These are phyloP conservation scores for Cyprinodon tularosa DNA, from an alignment of 2,113 vertebrate genomes.

Conservation along the genomic window DNA sequence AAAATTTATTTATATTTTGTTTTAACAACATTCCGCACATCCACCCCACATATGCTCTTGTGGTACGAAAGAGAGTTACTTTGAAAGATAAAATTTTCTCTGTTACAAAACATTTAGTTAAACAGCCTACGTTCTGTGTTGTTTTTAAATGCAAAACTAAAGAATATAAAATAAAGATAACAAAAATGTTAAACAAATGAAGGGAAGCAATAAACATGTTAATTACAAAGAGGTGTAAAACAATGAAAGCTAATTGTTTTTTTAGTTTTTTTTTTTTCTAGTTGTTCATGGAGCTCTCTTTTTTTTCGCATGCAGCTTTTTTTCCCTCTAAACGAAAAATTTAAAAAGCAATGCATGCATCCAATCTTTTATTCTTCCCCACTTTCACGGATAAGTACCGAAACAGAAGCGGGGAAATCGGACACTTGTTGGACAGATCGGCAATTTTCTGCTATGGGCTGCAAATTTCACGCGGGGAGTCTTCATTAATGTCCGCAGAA, in stretches of 20 bases:
- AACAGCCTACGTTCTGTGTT: too few species aligned
- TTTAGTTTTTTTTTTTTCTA: too few species aligned
- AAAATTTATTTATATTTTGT: too few species aligned
- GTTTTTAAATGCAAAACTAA: background rate
- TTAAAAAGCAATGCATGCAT: background rate
- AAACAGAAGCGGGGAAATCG: slow-evolving; percentile 63
- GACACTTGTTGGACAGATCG: slow-evolving; percentile 54
- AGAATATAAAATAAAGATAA: too few species aligned
- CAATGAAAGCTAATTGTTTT: too few species aligned
- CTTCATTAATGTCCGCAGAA: background rate
- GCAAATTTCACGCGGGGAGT: slow-evolving; percentile 49
- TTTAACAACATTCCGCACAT: too few species aligned
- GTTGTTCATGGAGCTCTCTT: too few species aligned
- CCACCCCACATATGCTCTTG: too few species aligned
- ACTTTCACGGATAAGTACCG: slow-evolving; percentile 65
- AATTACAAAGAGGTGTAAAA: background rate
- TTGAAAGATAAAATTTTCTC: too few species aligned
- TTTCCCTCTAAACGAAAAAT: background rate
- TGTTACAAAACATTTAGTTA: too few species aligned
- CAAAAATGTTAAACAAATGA: background rate
- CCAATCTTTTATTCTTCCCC: slow-evolving; percentile 47
- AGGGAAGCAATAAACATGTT: background rate
- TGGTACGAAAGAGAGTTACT: too few species aligned
- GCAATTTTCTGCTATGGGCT: slow-evolving; percentile 55
- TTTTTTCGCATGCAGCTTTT: background rate